Conservation (phyloP, 2,888 invertebrate species). For the Gymnoscelis rufifasciata region DNA sequence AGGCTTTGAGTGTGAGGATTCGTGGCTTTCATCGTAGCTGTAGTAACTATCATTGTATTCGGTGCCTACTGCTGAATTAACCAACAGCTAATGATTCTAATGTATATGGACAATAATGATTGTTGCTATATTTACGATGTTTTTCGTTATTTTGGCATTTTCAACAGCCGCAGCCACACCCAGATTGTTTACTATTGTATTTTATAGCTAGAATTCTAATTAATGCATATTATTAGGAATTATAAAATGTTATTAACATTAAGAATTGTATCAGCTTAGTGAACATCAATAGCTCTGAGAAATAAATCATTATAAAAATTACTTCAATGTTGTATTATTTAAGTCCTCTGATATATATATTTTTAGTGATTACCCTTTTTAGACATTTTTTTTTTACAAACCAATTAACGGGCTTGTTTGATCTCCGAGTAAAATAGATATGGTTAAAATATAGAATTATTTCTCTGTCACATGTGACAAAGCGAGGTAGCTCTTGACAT, state of each 20-base stretch:
- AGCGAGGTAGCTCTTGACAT: no score
- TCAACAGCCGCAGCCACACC: constrained; percentile 44
- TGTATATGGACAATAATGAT: constrained; percentile 1
- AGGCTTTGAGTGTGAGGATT: constrained; percentile 30
- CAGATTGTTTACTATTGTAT: constrained; percentile 71
- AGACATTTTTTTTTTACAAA: no score
- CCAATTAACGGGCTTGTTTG: no score
- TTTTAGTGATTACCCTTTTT: no score
- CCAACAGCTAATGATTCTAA: constrained; percentile 19
- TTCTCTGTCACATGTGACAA: no score
- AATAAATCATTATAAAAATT: constrained; percentile 78
- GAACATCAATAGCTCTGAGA: constrained; percentile 78
- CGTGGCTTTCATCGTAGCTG: constrained; percentile 40
- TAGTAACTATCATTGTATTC: constrained; percentile 21
- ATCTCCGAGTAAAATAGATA: no score
- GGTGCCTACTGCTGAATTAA: not conserved
- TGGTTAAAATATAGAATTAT: no score
- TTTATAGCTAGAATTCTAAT: constrained; percentile 78
- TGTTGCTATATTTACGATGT: constrained; percentile 28
- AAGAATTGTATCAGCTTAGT: constrained; percentile 79
- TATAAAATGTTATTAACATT: constrained; percentile 71
- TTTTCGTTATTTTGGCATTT: constrained; percentile 45
- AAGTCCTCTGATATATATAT: constrained; percentile 3
- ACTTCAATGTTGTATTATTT: constrained; percentile 72
- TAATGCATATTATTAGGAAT: constrained; percentile 79